Evolutionary conservation across 2,113 vertebrate species (phyloP).

Genomic region (Bostrychus sinensis): DNA sequence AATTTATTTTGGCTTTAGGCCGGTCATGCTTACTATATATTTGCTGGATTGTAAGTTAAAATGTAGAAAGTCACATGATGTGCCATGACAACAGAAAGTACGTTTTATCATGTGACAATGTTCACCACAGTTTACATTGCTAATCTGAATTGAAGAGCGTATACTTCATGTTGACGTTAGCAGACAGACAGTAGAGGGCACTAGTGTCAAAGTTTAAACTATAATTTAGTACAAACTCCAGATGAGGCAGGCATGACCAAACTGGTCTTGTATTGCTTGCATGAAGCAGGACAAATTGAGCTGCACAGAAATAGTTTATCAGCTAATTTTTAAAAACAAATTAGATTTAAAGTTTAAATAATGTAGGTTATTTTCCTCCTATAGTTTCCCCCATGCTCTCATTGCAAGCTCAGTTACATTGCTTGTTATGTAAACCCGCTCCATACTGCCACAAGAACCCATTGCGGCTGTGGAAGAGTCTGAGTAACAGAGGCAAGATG

Average conservation of each 20-base stretch:
- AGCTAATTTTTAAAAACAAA: too few relatives aligned
- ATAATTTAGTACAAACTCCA: neutral
- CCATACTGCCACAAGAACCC: neutral
- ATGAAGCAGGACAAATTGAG: too few relatives aligned
- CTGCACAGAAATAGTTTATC: too few relatives aligned
- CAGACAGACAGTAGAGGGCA: conserved; percentile 55
- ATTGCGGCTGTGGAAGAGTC: conserved; percentile 12
- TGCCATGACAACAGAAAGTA: too few relatives aligned
- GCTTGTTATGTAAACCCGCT: conserved; percentile 7
- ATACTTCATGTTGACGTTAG: neutral
- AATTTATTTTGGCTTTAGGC: too few relatives aligned
- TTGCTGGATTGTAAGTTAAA: too few relatives aligned
- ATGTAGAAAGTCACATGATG: too few relatives aligned
- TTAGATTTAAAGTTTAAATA: neutral
- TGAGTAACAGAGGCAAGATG: conserved; percentile 48
- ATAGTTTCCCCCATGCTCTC: neutral
- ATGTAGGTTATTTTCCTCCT: neutral
- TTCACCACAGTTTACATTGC: too few relatives aligned
- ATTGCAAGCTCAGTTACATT: neutral
- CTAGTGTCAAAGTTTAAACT: conserved; percentile 26
- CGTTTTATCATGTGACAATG: too few relatives aligned
- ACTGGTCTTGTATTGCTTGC: too few relatives aligned
- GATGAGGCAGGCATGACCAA: too few relatives aligned
- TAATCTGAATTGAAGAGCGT: neutral
- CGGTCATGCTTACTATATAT: too few relatives aligned